Base-by-base conservation (phyloP, 2,113 vertebrate species). In the Lamprologus lemairii region DNA sequence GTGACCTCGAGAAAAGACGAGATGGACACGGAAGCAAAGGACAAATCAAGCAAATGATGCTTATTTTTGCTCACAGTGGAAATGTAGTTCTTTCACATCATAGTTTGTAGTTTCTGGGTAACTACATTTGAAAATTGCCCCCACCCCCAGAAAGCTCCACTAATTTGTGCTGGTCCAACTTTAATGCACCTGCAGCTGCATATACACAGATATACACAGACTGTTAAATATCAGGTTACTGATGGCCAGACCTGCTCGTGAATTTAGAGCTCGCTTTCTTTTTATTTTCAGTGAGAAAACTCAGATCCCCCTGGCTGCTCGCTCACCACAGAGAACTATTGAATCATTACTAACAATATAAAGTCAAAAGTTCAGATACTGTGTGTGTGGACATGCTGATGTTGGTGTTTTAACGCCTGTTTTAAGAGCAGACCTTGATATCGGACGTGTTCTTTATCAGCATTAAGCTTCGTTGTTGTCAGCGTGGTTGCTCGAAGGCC, bases 401-500 rank as follows among this genome's bases (percentile, higher is more conserved):
- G 57, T 60, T 10, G 57, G 37, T 26, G 37, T 73, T 45, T 45
- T 26, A 26, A 73, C 0, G 8, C 68, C 35, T 1, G 65, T 23
- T 42, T 28, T n/a, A 78, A 2, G 71, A 31, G 42, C 16, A 13
- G 42, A 19, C 42, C 26, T 31, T 31, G 23, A 75, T 75, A 19
- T 75, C 23, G 16, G 6, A 35, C 16, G 9, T 31, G 11, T 2
- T 68, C 57, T 33, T 65, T 4, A n/a, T 80, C 75, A 9, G 49
- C 19, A 7, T 40, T 40, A 13, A 78, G 28, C 80, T 3, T 78
- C 7, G 1, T 86, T 3, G 1, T 21, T 31, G 73, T 65, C 10
- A 4, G 42, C 14, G 85, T 81, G 88, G 88, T 75, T 55, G 84
- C 79, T 79, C 16, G 14, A 87, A 90, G 90, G 45, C 87, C 81